Conservation (phyloP, 2,888 invertebrate species). For the Tenthredo mesomela region DNA sequence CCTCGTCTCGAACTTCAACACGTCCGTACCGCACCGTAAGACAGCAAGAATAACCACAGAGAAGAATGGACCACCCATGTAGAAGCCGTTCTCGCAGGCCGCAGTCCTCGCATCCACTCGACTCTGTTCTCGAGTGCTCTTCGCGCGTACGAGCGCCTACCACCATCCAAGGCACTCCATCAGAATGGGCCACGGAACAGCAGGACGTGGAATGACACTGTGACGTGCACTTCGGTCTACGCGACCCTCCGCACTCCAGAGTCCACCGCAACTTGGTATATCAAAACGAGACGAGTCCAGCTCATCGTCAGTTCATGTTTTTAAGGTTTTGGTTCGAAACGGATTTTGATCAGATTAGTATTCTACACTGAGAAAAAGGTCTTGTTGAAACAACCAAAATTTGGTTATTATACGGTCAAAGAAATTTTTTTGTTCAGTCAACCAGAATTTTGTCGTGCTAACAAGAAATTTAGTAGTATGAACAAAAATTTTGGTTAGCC, state of each 20-base stretch:
- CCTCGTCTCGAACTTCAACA: slow-evolving; percentile 62
- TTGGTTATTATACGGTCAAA: no score
- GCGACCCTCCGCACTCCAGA: slow-evolving; percentile 8
- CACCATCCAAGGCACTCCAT: slow-evolving; percentile 70
- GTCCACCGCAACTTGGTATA: not conserved
- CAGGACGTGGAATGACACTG: slow-evolving; percentile 46
- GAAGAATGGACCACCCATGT: slow-evolving; percentile 77
- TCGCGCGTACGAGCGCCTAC: slow-evolving; percentile 66
- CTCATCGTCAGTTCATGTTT: not conserved
- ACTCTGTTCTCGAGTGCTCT: slow-evolving; percentile 72
- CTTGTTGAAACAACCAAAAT: no score
- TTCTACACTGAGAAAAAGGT: no score
- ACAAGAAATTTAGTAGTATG: no score
- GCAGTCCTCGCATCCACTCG: slow-evolving; percentile 64
- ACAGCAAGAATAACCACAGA: slow-evolving; percentile 55
- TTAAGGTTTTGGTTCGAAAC: not conserved
- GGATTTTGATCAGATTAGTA: not conserved
- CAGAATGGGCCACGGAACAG: slow-evolving; percentile 64
- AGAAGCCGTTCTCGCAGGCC: slow-evolving; percentile 59
- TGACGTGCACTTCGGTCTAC: slow-evolving; percentile 38
- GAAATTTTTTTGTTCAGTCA: no score
- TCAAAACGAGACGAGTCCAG: not conserved
- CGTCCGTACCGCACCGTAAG: slow-evolving; percentile 67
- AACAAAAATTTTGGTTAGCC: no score
- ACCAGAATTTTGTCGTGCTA: no score